Evolutionary conservation across 2,113 vertebrate species (phyloP).

Genomic region (Crotalus horridus): DNA sequence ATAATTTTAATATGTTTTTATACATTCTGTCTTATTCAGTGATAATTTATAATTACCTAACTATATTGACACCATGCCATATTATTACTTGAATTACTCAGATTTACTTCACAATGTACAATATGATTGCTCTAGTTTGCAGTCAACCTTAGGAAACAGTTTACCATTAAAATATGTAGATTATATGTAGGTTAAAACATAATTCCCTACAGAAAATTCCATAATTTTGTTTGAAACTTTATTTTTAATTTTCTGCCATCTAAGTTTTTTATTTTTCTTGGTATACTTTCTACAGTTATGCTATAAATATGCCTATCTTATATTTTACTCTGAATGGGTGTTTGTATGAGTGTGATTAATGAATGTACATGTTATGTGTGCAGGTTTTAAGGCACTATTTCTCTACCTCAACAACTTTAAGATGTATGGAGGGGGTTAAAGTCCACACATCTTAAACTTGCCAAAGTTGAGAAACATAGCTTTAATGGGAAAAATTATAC

Average conservation of each 20-base stretch:
- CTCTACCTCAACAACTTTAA: background rate
- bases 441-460: background rate
- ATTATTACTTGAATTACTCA: background rate
- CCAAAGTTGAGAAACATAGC: background rate
- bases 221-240: background rate
- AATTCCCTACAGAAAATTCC: background rate
- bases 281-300: background rate
- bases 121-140: background rate
- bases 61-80: background rate
- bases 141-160: background rate
- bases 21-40: background rate
- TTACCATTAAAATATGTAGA: background rate
- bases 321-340: background rate
- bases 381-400: background rate
- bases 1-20: background rate
- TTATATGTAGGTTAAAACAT: background rate
- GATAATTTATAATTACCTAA: background rate
- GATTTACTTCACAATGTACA: background rate
- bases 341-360: background rate
- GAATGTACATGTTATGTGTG: background rate
- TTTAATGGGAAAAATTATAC: background rate
- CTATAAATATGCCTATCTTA: background rate
- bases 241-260: background rate
- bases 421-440: background rate
- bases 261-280: background rate